A percentile compares a stretch with the other conserved stretches of the same genome.
Evolutionary conservation across 2,113 vertebrate genomes (phyloP).

Genomic region (Corydoras sp.): DNA sequence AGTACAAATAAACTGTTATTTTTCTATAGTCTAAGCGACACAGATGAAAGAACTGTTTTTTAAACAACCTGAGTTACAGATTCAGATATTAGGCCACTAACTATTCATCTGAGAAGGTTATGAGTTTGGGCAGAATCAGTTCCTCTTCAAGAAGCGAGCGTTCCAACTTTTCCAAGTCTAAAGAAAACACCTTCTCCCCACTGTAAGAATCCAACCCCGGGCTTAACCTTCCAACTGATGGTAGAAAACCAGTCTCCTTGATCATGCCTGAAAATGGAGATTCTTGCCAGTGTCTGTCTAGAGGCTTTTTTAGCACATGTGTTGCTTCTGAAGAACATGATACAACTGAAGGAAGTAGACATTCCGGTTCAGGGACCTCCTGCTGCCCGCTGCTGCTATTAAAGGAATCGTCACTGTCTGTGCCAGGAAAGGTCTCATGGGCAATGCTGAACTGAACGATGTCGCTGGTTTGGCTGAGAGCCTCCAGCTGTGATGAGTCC

Average conservation of each 20-base stretch:
- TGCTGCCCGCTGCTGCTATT: slow-evolving; percentile 41
- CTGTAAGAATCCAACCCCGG: slow-evolving; percentile 14
- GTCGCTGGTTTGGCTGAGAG: slow-evolving; percentile 40
- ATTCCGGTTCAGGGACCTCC: slow-evolving; percentile 30
- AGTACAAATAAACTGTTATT: no score
- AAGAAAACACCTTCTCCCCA: slow-evolving; percentile 52
- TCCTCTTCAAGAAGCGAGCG: slow-evolving; percentile 43
- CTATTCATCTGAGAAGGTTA: slow-evolving; percentile 64
- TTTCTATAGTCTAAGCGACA: no score
- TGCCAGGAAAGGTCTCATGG: slow-evolving; percentile 61
- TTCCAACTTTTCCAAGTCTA: slow-evolving; percentile 59
- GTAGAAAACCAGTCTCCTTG: slow-evolving; percentile 20
- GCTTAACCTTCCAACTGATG: slow-evolving; percentile 7
- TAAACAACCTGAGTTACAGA: no score
- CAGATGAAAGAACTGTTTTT: background rate
- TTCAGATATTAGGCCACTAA: background rate
- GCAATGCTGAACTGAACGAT: slow-evolving; percentile 52
- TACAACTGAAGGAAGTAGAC: slow-evolving; percentile 31
- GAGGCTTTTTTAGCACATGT: background rate
- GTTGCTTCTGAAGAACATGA: background rate
- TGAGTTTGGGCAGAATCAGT: slow-evolving; percentile 55
- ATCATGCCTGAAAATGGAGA: slow-evolving; percentile 29
- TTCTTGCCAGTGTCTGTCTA: background rate
- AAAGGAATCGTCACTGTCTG: slow-evolving; percentile 52
- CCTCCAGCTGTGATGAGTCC: slow-evolving; percentile 47